These are phyloP conservation scores for Notolepis coatsorum DNA, from an alignment of 2,797 vertebrate species.

Conservation along the genomic window DNA sequence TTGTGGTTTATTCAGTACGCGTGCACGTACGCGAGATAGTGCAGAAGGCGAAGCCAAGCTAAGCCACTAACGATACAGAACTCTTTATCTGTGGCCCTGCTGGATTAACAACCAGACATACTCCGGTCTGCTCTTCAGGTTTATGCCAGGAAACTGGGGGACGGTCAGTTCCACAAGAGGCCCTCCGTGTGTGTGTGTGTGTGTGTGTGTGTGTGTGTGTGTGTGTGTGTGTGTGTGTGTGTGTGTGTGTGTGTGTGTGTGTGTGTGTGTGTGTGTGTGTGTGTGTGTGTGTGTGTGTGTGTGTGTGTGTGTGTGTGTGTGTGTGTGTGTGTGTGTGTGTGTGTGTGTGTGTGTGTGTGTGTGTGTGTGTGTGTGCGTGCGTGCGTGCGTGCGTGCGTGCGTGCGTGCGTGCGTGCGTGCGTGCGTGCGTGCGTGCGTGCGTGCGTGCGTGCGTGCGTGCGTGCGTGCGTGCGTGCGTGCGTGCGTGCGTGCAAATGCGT, in stretches of 20 bases:
- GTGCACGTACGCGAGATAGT: no score
- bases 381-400: no score
- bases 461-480: no score
- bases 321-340: neutral
- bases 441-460: no score
- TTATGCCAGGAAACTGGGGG: conserved; percentile 13
- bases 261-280: neutral
- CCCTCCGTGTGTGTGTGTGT: neutral
- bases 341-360: no score
- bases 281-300: conserved; percentile 1
- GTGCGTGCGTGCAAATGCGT: no score
- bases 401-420: no score
- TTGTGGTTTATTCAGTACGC: no score
- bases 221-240: conserved; percentile 20
- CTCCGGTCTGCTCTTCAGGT: conserved; percentile 5
- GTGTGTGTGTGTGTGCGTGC: no score
- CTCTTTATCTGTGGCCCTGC: neutral
- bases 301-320: neutral
- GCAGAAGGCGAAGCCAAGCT: no score
- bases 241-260: conserved; percentile 11
- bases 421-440: no score
- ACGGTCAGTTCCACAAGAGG: neutral
- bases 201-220: conserved; percentile 5
- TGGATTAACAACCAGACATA: neutral
- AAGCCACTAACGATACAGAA: no score